A percentile compares a stretch with the other conserved stretches of the same genome.
phyloP scores from a whole-genome alignment of 2,113 vertebrate genomes.

The Siphamia tubifer region DNA sequence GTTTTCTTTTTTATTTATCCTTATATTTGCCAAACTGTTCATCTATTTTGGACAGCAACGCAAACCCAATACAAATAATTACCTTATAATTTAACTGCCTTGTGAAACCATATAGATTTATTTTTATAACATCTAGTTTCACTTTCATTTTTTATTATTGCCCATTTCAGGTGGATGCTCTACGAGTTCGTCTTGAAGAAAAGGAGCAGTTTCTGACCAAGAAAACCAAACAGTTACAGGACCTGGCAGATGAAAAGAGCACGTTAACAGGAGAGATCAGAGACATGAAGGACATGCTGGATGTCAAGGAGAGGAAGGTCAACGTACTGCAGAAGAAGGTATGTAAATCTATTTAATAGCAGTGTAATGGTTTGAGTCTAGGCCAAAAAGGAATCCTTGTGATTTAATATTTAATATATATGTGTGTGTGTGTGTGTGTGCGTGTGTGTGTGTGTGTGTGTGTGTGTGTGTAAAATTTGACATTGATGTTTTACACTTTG shows the following conservation, averaged over 20 bases:
- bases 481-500: no score
- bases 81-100: not conserved
- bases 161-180: conserved; percentile 88
- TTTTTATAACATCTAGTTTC: not conserved
- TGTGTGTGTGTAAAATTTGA: no score
- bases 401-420: no score
- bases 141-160: not conserved
- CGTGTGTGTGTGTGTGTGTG: no score
- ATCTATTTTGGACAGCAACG: not conserved
- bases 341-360: conserved; percentile 5
- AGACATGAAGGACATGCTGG: conserved; percentile 98
- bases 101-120: not conserved
- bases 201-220: conserved; percentile 96
- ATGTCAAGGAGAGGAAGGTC: conserved; percentile 97
- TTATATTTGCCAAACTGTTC: not conserved
- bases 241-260: conserved; percentile 95
- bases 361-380: no score
- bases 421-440: no score
- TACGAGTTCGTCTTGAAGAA: conserved; percentile 93
- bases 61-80: not conserved
- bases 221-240: conserved; percentile 97
- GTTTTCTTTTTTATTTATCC: not conserved
- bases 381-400: no score
- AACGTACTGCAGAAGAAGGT: conserved; percentile 98
- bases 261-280: conserved; percentile 93